These are phyloP conservation scores for Agrotis puta DNA, from an alignment of 2,888 invertebrate genomes.

Conservation along the genomic window DNA sequence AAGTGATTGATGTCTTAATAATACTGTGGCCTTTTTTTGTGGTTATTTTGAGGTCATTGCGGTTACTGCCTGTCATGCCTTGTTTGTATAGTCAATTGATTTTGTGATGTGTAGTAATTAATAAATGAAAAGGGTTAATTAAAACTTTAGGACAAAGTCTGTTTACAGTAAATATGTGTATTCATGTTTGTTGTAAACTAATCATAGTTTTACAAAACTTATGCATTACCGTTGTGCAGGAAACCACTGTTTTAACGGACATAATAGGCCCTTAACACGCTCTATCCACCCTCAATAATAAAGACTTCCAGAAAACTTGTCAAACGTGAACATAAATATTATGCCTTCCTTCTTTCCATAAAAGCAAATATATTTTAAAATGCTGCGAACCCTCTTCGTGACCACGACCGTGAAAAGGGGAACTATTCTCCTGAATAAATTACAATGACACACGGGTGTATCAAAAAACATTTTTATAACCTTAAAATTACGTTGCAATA, in stretches of 20 bases:
- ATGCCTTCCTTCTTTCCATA: slow-evolving; percentile 40
- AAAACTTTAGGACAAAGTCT: background rate
- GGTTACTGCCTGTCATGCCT: slow-evolving; percentile 46
- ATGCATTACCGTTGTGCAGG: too few relatives aligned
- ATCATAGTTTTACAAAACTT: background rate
- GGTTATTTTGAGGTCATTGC: slow-evolving; percentile 51
- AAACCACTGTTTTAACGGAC: background rate
- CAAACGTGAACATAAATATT: slow-evolving; percentile 24
- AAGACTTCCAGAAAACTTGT: slow-evolving; percentile 22
- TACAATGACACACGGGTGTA: slow-evolving; percentile 59
- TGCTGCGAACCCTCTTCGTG: slow-evolving; percentile 43
- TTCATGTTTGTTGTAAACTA: too few relatives aligned
- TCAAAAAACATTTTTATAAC: slow-evolving; percentile 65
- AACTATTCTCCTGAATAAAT: slow-evolving; percentile 59
- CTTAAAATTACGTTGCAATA: slow-evolving; percentile 61
- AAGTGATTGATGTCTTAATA: slow-evolving; percentile 72
- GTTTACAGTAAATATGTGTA: background rate
- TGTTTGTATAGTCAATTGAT: slow-evolving; percentile 51
- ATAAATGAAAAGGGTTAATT: slow-evolving; percentile 11
- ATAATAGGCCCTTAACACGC: slow-evolving; percentile 17
- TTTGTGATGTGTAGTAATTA: slow-evolving; percentile 42
- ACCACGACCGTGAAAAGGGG: slow-evolving; percentile 65
- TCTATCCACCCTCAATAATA: slow-evolving; percentile 31
- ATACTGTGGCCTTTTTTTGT: slow-evolving; percentile 61
- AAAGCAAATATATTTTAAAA: slow-evolving; percentile 48